A percentile compares a stretch with the other conserved stretches of the same genome.
Conservation (phyloP, 2,113 vertebrate species). For the Cettia cetti region DNA sequence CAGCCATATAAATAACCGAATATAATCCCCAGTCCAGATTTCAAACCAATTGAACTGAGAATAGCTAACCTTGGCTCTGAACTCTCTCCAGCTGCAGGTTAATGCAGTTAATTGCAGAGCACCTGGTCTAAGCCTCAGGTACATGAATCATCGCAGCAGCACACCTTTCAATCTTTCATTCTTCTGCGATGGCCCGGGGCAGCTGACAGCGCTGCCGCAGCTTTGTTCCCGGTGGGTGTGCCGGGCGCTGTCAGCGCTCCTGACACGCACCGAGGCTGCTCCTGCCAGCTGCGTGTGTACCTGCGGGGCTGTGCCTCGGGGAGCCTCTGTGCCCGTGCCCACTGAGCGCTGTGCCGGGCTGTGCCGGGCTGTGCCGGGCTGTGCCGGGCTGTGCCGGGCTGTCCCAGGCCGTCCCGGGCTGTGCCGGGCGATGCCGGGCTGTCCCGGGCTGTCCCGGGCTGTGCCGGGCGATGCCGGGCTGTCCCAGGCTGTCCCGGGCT, state of each 20-base stretch:
- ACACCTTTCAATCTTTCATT: neutral
- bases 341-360: too few relatives aligned
- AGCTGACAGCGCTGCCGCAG: neutral
- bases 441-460: neutral
- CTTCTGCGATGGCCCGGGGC: neutral
- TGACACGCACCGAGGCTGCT: too few relatives aligned
- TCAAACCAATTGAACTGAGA: neutral
- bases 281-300: too few relatives aligned
- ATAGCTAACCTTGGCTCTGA: slow-evolving; percentile 30
- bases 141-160: slow-evolving; percentile 50
- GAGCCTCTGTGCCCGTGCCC: too few relatives aligned
- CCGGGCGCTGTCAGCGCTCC: neutral
- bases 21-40: neutral
- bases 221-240: slow-evolving; percentile 30
- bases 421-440: too few relatives aligned
- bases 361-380: neutral
- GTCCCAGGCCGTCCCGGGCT: neutral
- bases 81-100: slow-evolving; percentile 40
- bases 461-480: fast-evolving
- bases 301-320: too few relatives aligned
- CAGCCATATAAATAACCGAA: neutral
- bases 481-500: too few relatives aligned
- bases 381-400: neutral
- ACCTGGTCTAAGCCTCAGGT: slow-evolving; percentile 48
- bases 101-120: slow-evolving; percentile 35